Evolutionary conservation across 2,113 vertebrate genomes (phyloP), one percentile per base, ranked within the genome.

Genomic region (Amphiprion percula): DNA sequence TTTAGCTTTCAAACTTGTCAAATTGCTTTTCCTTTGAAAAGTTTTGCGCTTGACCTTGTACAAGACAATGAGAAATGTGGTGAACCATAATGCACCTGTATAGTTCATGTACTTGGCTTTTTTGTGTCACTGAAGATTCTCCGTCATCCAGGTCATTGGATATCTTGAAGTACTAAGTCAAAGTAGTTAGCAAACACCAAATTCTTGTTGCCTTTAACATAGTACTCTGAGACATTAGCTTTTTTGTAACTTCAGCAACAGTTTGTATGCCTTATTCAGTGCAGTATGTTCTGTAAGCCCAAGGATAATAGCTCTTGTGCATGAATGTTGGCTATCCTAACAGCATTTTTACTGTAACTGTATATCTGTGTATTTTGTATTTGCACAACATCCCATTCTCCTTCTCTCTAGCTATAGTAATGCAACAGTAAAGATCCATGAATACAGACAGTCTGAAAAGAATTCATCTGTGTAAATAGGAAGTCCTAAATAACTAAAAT

Each of bases 311-410:
- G 81, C 87, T 90, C 68, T 84, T 14, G 63, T 90, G 91, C 91
- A 93, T 93, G 93, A 92, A 92, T 90, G 91, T 92, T 79, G 77
- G 79, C 74, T 87, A 84, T 88, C 60, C 82, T 75, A 61, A 70
- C 46, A 82, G 83, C 73, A 84, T 90, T 91, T 90, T 70, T 88
- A 90, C 80, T 84, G 75, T 91, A 68, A 74, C 69, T 82, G 69
- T 85, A 68, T 52, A 85, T 62, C 56, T 84, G 85, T 89, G 84
- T 86, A 80, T 88, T 90, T 91, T 92, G 90, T 88, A 90, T 86
- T 82, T 68, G 74, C 83, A 87, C 58, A 87, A 69, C 68, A 83
- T 88, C 70, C 63, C 79, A 74, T 80, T 55, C 46, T 74, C 54
- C 26, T 59, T 19, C 64, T 68, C 56, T 81, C 44, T 49, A 56